Evolutionary conservation across 2,797 vertebrate species (phyloP).

Genomic region (Etheostoma nigrum): DNA sequence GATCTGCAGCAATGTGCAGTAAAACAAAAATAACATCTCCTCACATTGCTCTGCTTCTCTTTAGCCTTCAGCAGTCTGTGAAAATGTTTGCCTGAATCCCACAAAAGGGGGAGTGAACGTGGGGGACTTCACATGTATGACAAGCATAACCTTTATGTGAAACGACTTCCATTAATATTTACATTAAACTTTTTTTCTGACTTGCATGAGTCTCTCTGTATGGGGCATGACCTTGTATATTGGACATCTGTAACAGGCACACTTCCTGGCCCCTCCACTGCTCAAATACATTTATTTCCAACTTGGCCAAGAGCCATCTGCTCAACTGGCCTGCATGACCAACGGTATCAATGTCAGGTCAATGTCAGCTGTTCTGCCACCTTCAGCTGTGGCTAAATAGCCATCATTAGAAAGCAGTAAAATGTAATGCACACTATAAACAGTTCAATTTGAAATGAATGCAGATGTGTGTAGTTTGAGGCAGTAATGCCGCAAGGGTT

Average conservation of each 20-base stretch:
- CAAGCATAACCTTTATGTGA: slow-evolving; percentile 6
- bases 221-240: slow-evolving; percentile 8
- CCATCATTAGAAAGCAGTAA: background rate
- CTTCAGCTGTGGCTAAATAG: background rate
- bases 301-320: slow-evolving; percentile 27
- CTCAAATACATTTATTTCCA: slow-evolving; percentile 31
- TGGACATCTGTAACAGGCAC: slow-evolving; percentile 57
- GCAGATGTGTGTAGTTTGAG: background rate
- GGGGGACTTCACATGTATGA: background rate
- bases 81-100: background rate
- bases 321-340: slow-evolving; percentile 17
- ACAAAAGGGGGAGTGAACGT: background rate
- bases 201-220: background rate
- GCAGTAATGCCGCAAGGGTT: background rate
- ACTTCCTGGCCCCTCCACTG: slow-evolving; percentile 27
- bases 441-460: background rate
- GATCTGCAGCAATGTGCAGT: too few species aligned
- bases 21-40: too few species aligned
- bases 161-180: background rate
- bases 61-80: background rate
- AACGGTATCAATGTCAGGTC: slow-evolving; percentile 44
- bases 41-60: background rate
- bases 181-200: background rate
- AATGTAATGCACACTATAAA: background rate
- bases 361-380: slow-evolving; percentile 28